Base-by-base conservation (phyloP, 2,113 vertebrate species). In the Xenopus laevis region DNA sequence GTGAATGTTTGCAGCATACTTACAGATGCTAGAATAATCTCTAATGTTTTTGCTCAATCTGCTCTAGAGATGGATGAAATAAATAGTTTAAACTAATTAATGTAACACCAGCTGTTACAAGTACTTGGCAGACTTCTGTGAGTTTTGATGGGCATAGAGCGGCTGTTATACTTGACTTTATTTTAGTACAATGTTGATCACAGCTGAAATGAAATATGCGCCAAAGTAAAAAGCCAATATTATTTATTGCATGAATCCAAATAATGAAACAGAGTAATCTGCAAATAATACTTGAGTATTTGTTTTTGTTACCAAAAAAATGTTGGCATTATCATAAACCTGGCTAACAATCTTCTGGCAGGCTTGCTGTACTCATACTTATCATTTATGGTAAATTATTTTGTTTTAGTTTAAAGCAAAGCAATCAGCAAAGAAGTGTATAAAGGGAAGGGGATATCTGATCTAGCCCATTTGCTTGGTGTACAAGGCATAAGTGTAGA, bases 81-180 rank as follows among this genome's bases (percentile, higher is more conserved):
- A 98, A 99, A 99, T 99, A 98, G 96, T 99, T 98, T 98, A 99
- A 99, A 98, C 97, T 99, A 99, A 99, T 99, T 99, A 98, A 98
- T 98, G 95, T 96, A 95, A 95, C 95, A 98, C 96, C 97, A 99
- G 97, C 97, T 99, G 97, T 99, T 99, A 96, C 95, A 94, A 94
- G 92, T 94, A 93, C 95, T 98, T 97, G 95, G 95, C 96, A 97
- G 92, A 94, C 94, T 89, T 94, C 92, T 95, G 94, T 95, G 94
- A 93, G 95, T 97, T 96, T 98, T 98, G 97, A 98, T 98, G 95
- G 93, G 91, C 89, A 92, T 89, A 89, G 91, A 91, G 92, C 92
- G 88, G 93, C 94, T 95, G 92, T 87, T 88, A 89, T 86, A 89
- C 91, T 92, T 92, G 88, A 92, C 91, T 94, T 95, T 98, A 94